These are phyloP conservation scores for Apoda limacodes DNA, from an alignment of 2,888 invertebrate genomes.

Conservation along the genomic window DNA sequence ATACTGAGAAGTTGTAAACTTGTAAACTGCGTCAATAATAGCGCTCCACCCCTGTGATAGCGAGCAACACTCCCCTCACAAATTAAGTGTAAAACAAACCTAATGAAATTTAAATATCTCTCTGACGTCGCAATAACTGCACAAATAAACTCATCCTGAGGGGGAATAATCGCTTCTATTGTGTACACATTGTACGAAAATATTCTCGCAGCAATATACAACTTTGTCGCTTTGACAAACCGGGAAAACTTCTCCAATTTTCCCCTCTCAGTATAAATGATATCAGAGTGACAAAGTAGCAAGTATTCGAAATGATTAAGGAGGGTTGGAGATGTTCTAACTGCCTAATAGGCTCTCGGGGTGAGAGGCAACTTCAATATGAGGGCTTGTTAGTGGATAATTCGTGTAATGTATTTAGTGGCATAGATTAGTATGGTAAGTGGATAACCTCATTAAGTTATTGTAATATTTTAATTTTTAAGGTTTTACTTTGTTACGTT, in stretches of 20 bases:
- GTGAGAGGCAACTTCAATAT: constrained; percentile 61
- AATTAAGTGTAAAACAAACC: constrained; percentile 71
- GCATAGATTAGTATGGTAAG: too few species aligned
- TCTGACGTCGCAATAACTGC: constrained; percentile 62
- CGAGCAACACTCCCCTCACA: constrained; percentile 51
- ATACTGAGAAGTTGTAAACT: too few species aligned
- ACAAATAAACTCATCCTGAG: constrained; percentile 67
- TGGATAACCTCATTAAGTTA: too few species aligned
- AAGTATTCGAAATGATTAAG: constrained; percentile 34
- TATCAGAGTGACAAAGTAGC: constrained; percentile 45
- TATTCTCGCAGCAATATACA: constrained; percentile 38
- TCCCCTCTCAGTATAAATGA: constrained; percentile 10
- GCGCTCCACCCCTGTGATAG: constrained; percentile 53
- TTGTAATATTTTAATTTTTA: too few species aligned
- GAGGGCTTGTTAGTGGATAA: constrained; percentile 63
- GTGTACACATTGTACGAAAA: constrained; percentile 55
- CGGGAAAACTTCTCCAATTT: constrained; percentile 22
- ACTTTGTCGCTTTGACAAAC: constrained; percentile 49
- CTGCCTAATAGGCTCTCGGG: constrained; percentile 61
- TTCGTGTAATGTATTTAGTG: constrained; percentile 49
- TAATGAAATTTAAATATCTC: constrained; percentile 71
- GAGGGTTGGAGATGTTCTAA: constrained; percentile 54
- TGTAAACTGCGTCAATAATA: constrained; percentile 30
- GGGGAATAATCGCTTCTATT: constrained; percentile 63
- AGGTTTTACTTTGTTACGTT: too few species aligned